Base-by-base conservation (phyloP, 2,888 invertebrate genomes). In the Tolmerus cingulatus region DNA sequence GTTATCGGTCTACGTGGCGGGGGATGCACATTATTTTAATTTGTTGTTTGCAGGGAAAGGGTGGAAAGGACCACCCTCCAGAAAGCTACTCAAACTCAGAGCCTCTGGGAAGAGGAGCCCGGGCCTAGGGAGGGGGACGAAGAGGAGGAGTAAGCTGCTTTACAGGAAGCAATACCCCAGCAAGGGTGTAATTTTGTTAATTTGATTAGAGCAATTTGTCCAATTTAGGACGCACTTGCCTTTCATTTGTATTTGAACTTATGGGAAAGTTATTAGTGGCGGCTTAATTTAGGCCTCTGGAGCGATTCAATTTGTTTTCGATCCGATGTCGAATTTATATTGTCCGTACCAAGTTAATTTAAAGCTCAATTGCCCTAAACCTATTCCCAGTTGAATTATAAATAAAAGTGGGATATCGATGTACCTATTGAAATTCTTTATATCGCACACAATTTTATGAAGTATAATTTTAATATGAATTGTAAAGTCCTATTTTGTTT, bases 171-270 rank as follows among this genome's bases (percentile, higher is more conserved):
- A 86, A 77, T 76, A 43, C 14, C 77, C 37, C 30, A 19, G 46
- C 30, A 76, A 55, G 86, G 78, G 77, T 86, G 86, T 86, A 86
- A 86, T 77, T 86, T 86, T 86, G 86, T 86, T 86, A 86, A 86
- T 86, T 77, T 86, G 86, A 86, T 86, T 86, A 86, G 77, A 86
- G 57, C 77, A 86, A 77, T 86, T 86, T 77, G 77, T 86, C 19
- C 86, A 86, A 86, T 86, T 77, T 51, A 86, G 86, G 86, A 78
- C 86, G 77, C 74, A 85, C 74, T 85, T 85, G 74, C 85, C 46
- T 85, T 85, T 46, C 74, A 85, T 85, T 85, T 85, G 85, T 74
- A 85, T 74, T 40, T 85, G 74, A 85, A 74, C 43, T 85, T 85
- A 85, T 85, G 85, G 74, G 85, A 85, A 84, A 66, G 57, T 84